Base-by-base conservation (phyloP, 2,888 invertebrate species). In the Tethea ocularis region DNA sequence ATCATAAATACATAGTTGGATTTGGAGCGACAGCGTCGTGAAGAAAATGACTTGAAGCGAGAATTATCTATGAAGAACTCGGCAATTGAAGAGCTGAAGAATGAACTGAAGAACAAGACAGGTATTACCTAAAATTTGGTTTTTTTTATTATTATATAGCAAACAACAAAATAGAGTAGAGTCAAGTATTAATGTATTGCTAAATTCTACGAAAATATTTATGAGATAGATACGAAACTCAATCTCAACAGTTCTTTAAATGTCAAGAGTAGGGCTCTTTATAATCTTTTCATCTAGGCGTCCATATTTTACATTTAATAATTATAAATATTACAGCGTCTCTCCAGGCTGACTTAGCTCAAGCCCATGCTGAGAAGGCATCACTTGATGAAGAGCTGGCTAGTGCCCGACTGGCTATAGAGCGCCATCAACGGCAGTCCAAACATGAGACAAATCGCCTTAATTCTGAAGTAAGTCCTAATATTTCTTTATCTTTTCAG, bases 311-410 rank as follows among this genome's bases (percentile, higher is more conserved):
- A 33, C 2, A 33, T n/a, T n/a, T 6, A n/a, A 38, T 6, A n/a
- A 38, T 38, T 26, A 23, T 23, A 15, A 20, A 36, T 58, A 0
- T 87, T 86, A 4, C 82, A 96, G 96, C 95, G 8, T 95, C 94
- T 36, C 94, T 97, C 52, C 96, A 97, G 82, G 96, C 96, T 0
- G 97, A 97, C 74, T 88, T 97, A 66, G 95, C 96, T 7, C 95
- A 96, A 73, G 95, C 95, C 6, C 94, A 96, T 57, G 96, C 96
- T 0, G 97, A 97, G 79, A 96, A 96, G 74, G 96, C 97, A 33
- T 95, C 96, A 0, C 82, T 96, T 10, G 97, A 97, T 68, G 97
- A 97, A 75, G 97, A 97, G 74, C 91, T 97, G n/a, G 95, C 96
- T 0, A 94, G 95, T 26, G 91, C 96, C 11, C 95, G 96, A 59